Base-by-base conservation (phyloP, 1,140 invertebrate species). In the Musca domestica region DNA sequence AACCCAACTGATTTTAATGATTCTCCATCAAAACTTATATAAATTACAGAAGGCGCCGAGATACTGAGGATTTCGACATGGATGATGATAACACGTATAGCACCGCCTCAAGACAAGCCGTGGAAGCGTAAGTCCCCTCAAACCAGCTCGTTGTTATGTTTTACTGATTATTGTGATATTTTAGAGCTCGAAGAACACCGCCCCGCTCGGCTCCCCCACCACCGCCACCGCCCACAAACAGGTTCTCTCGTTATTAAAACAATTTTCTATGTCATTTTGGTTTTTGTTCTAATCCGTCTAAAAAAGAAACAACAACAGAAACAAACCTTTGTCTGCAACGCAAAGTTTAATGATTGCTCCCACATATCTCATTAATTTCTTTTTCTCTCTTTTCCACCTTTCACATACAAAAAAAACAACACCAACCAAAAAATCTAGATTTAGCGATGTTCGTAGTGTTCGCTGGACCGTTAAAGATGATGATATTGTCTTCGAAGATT, bases 241-340 rank as follows among this genome's bases (percentile, higher is more conserved):
- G 78, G 78, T 80, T 80, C 72, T 76, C 76, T 70, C 77, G 78
- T 75, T 80, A 77, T 76, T 78, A 73, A 76, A 67, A 49, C 49
- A 48, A 58, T 58, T 61, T 48, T 67, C 49, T 69, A 46, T 69
- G 69, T 19, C 4, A 41, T 41, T 41, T 41, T 41, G 34, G 34
- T 41, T 41, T 41, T 41, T 41, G 34, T 9, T 9, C 4, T 5
- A 41, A 41, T 41, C 34, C 34, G 34, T 5, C 34, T 10, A n/a
- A 52, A 56, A 34, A 67, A 49, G 67, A 41, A 34, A 23, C 22
- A 66, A 61, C 15, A 66, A 61, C 9, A 66, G 23, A 64, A 58
- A 30, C 48, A 54, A 34, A 41, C 20, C 47, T 47, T 47, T 51
- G 20, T 47, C 27, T 41, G 3, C 70, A 73, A 72, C 30, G 22